Base-by-base conservation (phyloP, 2,888 invertebrate species). In the Sminthurides aquaticus region DNA sequence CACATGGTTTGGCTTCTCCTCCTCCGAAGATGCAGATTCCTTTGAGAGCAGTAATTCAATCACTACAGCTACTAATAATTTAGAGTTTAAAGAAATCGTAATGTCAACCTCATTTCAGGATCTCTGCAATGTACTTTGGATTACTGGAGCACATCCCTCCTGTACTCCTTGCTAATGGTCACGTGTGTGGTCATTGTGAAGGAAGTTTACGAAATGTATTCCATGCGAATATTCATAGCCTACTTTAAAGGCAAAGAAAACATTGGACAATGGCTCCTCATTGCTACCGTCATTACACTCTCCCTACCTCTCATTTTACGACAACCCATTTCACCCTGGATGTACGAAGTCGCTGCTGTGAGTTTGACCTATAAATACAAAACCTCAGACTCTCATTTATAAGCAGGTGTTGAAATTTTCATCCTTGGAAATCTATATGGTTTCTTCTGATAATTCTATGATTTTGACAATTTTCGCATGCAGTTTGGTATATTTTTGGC, bases 401-500 rank as follows among this genome's bases (percentile, higher is more conserved):
- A n/a, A 52, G 52, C 24, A 52, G 52, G 24, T 5, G 52, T 20
- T 8, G 18, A 43, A n/a, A n/a, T n/a, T n/a, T n/a, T n/a, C n/a
- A n/a, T n/a, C n/a, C n/a, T n/a, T 43, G 18, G 43, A 43, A 43
- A 43, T 11, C 43, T 8, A 11, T 43, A 11, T 43, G 8, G 43
- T 11, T 15, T 18, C 5, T 15, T 54, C 8, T 54, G 18, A 20
- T 18, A 54, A 20, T 20, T 8, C 18, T 54, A 15, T 15, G 5
- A 8, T 20, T 20, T 18, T 54, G n/a, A 54, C 8, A 22, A 54
- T 20, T 11, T 25, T 56, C 25, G 3, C 48, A 5, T 48, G 34
- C 27, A 64, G 64, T 64, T 64, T 59, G 64, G 64, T 26, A 64
- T 64, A 2, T 64, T 64, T 18, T 28, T 64, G 11, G 64, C 64